These are phyloP conservation scores for Clanis bilineata DNA, from an alignment of 2,888 invertebrate genomes.

Conservation along the genomic window DNA sequence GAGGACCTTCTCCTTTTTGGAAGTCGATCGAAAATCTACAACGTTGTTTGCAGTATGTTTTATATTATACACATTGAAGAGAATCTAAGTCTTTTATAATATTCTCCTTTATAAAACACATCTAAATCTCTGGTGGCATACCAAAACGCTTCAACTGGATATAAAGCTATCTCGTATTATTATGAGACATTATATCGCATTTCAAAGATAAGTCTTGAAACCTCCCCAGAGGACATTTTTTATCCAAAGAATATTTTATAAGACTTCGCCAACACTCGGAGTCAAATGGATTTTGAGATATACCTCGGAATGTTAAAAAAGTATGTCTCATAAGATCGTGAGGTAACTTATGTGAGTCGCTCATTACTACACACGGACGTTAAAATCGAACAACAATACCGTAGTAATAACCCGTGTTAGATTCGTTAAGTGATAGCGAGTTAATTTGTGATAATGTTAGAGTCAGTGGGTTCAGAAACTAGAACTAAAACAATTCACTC, in stretches of 20 bases:
- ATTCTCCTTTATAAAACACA: background rate
- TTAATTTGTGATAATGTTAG: no score
- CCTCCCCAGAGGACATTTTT: conserved; percentile 1
- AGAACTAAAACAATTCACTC: no score
- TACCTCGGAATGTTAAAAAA: conserved; percentile 17
- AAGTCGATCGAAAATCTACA: no score
- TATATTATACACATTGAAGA: no score
- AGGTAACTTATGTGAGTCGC: conserved; percentile 14
- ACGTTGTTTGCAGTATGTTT: no score
- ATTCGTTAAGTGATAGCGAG: no score
- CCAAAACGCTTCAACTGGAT: background rate
- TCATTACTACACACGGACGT: background rate
- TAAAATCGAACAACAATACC: background rate
- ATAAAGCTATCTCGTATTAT: conserved; percentile 7
- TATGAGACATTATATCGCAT: conserved; percentile 12
- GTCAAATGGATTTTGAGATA: conserved; percentile 19
- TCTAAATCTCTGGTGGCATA: background rate
- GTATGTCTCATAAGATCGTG: conserved; percentile 11
- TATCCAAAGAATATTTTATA: conserved; percentile 17
- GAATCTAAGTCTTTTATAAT: background rate
- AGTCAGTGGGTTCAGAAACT: no score
- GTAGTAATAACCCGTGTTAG: background rate
- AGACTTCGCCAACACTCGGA: conserved; percentile 13
- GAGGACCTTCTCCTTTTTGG: no score
- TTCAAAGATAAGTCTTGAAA: conserved; percentile 12